phyloP scores from a whole-genome alignment of 2,888 invertebrate species.

The Stictocephala bisonia region DNA sequence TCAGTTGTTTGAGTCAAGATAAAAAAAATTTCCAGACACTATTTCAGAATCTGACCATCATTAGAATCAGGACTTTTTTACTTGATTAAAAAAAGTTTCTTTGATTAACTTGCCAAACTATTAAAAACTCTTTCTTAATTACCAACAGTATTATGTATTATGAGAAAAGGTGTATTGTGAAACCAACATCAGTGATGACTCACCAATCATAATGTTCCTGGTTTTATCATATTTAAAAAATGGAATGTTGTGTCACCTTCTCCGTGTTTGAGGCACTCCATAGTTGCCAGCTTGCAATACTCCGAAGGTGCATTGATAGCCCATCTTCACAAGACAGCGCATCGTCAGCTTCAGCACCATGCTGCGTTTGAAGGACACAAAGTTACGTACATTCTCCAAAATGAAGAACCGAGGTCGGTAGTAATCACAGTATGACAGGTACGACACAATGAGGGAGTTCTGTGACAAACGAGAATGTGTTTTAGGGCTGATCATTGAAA shows the following conservation, averaged over 20 bases:
- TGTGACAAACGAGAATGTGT: conserved; percentile 61
- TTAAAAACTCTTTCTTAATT: no score
- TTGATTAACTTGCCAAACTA: no score
- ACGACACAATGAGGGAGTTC: conserved; percentile 85
- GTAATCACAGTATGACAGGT: conserved; percentile 86
- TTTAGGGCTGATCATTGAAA: no score
- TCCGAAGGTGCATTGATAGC: conserved; percentile 88
- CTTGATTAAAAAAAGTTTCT: no score
- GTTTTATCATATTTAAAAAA: background rate
- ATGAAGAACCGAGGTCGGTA: conserved; percentile 86
- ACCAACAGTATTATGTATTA: no score
- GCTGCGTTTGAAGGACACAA: conserved; percentile 83
- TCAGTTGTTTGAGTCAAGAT: no score
- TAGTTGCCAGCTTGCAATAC: conserved; percentile 89
- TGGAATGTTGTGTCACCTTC: conserved; percentile 68
- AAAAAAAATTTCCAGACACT: no score
- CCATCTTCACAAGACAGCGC: conserved; percentile 81
- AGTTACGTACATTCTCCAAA: conserved; percentile 87
- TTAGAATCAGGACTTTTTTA: no score
- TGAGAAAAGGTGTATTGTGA: no score
- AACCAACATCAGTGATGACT: no score
- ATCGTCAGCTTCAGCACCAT: conserved; percentile 85
- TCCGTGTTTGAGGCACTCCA: conserved; percentile 84
- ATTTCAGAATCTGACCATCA: no score
- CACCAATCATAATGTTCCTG: no score